These are phyloP conservation scores for Microctenopoma steveboyesi DNA, from an alignment of 2,797 vertebrate genomes.

Conservation along the genomic window DNA sequence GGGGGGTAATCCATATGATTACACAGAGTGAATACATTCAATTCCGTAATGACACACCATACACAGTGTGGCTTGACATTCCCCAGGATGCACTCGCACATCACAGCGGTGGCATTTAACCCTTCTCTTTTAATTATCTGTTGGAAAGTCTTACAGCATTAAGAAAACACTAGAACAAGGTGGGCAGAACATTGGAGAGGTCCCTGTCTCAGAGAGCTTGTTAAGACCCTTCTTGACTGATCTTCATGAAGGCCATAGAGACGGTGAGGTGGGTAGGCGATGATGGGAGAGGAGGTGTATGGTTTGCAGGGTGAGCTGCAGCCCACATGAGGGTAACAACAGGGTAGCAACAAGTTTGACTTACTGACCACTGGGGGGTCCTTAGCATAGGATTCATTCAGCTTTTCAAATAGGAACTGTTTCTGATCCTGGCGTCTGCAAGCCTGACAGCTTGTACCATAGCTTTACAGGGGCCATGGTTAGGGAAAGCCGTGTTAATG, in stretches of 20 bases:
- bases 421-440: conserved; percentile 51
- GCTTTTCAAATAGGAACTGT: conserved; percentile 60
- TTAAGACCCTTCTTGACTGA: conserved; percentile 18
- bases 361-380: conserved; percentile 25
- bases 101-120: conserved; percentile 48
- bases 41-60: conserved; percentile 14
- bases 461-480: conserved; percentile 47
- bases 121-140: conserved; percentile 36
- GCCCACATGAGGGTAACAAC: conserved; percentile 38
- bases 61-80: conserved; percentile 21
- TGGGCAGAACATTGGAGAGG: conserved; percentile 7
- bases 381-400: conserved; percentile 49
- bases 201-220: conserved; percentile 16
- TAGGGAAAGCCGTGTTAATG: conserved; percentile 54
- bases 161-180: conserved; percentile 5
- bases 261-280: conserved; percentile 5
- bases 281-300: conserved; percentile 35
- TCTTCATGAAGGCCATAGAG: conserved; percentile 15
- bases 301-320: conserved; percentile 30
- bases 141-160: neutral
- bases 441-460: conserved; percentile 25
- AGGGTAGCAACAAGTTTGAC: conserved; percentile 45
- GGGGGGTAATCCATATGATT: too few species aligned
- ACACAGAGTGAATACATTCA: conserved; percentile 29
- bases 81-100: conserved; percentile 14